Conservation (phyloP, 2,797 vertebrate species). For the Dryobates pubescens region DNA sequence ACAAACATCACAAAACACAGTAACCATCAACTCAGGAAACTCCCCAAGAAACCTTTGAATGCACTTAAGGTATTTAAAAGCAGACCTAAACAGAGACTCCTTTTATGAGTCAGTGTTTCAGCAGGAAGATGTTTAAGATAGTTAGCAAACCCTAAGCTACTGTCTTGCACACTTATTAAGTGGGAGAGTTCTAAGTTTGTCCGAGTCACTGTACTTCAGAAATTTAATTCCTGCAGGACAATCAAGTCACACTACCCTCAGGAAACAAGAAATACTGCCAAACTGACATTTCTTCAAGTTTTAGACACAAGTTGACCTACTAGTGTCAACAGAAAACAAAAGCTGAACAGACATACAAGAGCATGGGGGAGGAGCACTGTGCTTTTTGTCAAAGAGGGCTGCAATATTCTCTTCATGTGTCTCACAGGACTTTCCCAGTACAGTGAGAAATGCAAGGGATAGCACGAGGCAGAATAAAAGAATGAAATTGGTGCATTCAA, state of each 20-base stretch:
- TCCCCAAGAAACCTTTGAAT: neutral
- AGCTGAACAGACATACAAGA: slow-evolving; percentile 18
- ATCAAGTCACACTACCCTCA: slow-evolving; percentile 4
- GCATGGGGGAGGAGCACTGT: neutral
- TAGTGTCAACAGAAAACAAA: slow-evolving; percentile 66
- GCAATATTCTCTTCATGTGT: slow-evolving; percentile 35
- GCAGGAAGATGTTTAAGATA: neutral
- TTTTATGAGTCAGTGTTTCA: neutral
- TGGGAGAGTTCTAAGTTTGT: neutral
- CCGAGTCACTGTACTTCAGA: neutral
- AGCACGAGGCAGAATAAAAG: neutral
- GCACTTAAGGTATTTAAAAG: neutral
- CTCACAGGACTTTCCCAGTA: neutral
- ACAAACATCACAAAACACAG: neutral
- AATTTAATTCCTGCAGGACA: slow-evolving; percentile 30
- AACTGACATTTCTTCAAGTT: slow-evolving; percentile 52
- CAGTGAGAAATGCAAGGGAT: neutral
- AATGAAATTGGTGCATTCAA: neutral
- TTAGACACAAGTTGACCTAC: slow-evolving; percentile 62
- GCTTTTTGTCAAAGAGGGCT: slow-evolving; percentile 2
- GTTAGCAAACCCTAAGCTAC: neutral
- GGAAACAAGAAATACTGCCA: slow-evolving; percentile 52
- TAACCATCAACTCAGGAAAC: neutral
- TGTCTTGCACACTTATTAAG: neutral
- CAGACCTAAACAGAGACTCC: neutral